Base-by-base conservation (phyloP, 2,113 vertebrate species). In the Paratilapia polleni region DNA sequence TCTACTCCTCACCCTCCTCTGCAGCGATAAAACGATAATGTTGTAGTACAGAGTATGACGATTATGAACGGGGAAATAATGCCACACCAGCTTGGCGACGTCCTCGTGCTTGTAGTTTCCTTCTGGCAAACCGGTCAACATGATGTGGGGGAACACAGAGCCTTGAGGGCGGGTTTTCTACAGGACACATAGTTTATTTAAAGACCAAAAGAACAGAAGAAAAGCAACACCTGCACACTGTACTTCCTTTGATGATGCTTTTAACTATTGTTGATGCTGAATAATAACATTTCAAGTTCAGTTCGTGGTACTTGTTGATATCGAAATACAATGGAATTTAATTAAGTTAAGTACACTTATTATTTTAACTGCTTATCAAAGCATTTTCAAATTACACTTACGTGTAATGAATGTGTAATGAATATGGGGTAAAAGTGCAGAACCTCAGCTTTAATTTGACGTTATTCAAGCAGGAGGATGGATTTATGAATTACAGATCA, bases 1-100 rank as follows among this genome's bases (percentile, higher is more conserved):
- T 31, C 3, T 34, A 28, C 28, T 75, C 36, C 84, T 85, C 4
- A 93, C 92, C 90, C 90, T 87, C 59, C 90, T 84, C 86, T 93
- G 89, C 38, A 90, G 78, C 0, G 89, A 43, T n/a, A 93, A 87
- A 2, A 93, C 89, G 0, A 62, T 26, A 4, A 93, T 41, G 4
- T 59, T 80, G 82, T 90, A 86, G 84, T 76, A 66, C 2, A 85
- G 47, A 19, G 74, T 10, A 19, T 14, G 43, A 6, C 79, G 82
- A 7, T 34, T 66, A 13, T 26, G 66, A 22, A 56, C 17, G n/a
- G 63, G n/a, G 11, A 91, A 52, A 54, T 75, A 66, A 2, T 14
- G 26, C 85, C 90, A 80, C 10, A 87, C 82, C 19, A 90, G 56
- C 38, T 4, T 17, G 5, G 75, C 84, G 1, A 93, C 14, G 12